Evolutionary conservation across 2,888 invertebrate genomes (phyloP), one percentile per base, ranked within the genome.

Genomic region (Suillia variegata): DNA sequence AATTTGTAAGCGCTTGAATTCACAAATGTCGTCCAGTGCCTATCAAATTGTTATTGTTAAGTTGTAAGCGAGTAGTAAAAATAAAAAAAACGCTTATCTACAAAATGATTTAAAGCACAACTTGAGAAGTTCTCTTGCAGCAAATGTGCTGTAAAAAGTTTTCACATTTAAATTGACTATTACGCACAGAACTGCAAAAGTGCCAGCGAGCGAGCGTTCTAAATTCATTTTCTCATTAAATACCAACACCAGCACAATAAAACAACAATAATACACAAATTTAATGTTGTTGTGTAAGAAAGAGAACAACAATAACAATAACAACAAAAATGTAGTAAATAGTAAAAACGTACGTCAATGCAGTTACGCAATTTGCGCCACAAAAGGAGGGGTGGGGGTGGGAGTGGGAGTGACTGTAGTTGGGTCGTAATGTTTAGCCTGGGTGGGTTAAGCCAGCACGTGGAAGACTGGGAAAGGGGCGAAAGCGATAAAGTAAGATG

Each of bases 301-400:
- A 8, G 6, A n/a, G 13, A 38, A n/a, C 38, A 13, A 45, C 17
- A 45, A 45, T 6, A 20, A 5, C 45, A 45, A 4, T 20, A 17
- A 45, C 6, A 38, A 13, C 6, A 13, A 13, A 13, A 38, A 38
- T 38, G 38, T 26, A 5, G 26, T 26, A 10, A 26, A 26, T 26
- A 26, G 38, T 38, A 38, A 45, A 45, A 45, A 18, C 6, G 5
- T 45, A 20, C 45, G 45, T 45, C 45, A 45, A 45, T 18, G 45
- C 45, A 73, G 75, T 73, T 74, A 73, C 73, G 75, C 72, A 75
- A 72, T 75, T 72, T 72, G 49, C 59, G 33, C 55, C 50, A 56
- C 54, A 48, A 34, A 42, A 12, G 21, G 18, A 6, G 33, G 4
- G n/a, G 33, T 21, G 52, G 55, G 18, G 18, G n/a, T n/a, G n/a